Base-by-base conservation (phyloP, 2,113 vertebrate species). In the Smithornis capensis region DNA sequence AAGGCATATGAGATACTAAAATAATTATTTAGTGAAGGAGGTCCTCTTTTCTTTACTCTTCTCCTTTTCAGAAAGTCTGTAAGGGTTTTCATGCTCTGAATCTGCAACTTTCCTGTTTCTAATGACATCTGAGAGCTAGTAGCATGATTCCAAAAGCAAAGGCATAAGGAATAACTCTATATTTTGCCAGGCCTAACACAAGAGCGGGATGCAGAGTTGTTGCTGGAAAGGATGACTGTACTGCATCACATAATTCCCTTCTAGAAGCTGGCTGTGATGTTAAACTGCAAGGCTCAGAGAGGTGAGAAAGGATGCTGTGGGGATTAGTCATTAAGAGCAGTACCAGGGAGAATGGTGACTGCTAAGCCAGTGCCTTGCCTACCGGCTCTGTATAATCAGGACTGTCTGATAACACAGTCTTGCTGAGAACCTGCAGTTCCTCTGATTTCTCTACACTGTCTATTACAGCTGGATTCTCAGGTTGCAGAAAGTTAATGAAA, bases 401-500 rank as follows among this genome's bases (percentile, higher is more conserved):
- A 42, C 74, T 67, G 59, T 35, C 90, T 90, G 92, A 81, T 94
- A 86, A 94, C 84, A 94, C 53, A 73, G 85, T 63, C 90, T 63
- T 90, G 90, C 90, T 81, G 90, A 82, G 70, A 90, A 68, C 42
- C 45, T 85, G 44, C 62, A 87, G 40, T n/a, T 74, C 64, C 60
- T 94, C 38, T 78, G 84, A 78, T 80, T 87, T 93, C 79, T 91
- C 80, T n/a, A 80, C 67, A 16, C 56, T 92, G 55, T 12, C 78
- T 78, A 28, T 87, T 91, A 90, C 79, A 90, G 87, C 87, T 93
- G 60, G 67, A 83, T 95, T 93, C 92, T 90, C 92, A 85, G 62
- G 91, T n/a, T 92, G 76, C 92, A 70, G 75, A 74, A 94, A 92
- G 55, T 93, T 96, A 95, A 95, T 92, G 92, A 95, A 94, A 96